These are phyloP conservation scores for Oreochromis grahami DNA, from an alignment of 2,797 vertebrate genomes.

Conservation along the genomic window DNA sequence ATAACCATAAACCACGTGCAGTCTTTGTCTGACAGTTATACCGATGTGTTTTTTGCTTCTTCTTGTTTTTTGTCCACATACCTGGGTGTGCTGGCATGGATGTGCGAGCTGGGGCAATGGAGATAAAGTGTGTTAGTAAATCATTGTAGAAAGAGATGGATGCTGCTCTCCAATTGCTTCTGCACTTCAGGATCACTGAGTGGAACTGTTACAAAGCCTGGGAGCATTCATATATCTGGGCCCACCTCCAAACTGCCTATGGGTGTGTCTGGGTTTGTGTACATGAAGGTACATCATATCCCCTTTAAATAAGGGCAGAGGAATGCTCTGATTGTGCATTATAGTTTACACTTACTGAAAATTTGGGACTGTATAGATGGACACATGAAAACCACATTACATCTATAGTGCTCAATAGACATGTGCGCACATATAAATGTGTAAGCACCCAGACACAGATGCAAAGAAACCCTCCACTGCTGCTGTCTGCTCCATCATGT, in stretches of 20 bases:
- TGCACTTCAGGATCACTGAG: slow-evolving; percentile 55
- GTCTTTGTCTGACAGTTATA: slow-evolving; percentile 30
- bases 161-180: slow-evolving; percentile 39
- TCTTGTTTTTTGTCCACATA: slow-evolving; percentile 20
- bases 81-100: slow-evolving; percentile 23
- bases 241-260: slow-evolving; percentile 2
- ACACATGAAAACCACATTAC: background rate
- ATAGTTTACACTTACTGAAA: background rate
- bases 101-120: slow-evolving; percentile 26
- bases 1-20: background rate
- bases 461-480: background rate
- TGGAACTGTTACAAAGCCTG: slow-evolving; percentile 58
- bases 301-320: slow-evolving; percentile 42
- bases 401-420: background rate
- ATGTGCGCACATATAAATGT: background rate
- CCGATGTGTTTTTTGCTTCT: background rate
- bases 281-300: slow-evolving; percentile 18
- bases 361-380: background rate
- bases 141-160: slow-evolving; percentile 62
- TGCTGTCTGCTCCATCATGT: slow-evolving; percentile 6
- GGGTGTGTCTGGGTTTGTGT: background rate
- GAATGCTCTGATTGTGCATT: slow-evolving; percentile 22
- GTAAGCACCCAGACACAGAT: background rate
- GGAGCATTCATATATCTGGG: slow-evolving; percentile 39
- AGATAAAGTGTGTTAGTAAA: slow-evolving; percentile 62